Conservation (phyloP, 2,888 invertebrate species). For the Crematogaster levior region DNA sequence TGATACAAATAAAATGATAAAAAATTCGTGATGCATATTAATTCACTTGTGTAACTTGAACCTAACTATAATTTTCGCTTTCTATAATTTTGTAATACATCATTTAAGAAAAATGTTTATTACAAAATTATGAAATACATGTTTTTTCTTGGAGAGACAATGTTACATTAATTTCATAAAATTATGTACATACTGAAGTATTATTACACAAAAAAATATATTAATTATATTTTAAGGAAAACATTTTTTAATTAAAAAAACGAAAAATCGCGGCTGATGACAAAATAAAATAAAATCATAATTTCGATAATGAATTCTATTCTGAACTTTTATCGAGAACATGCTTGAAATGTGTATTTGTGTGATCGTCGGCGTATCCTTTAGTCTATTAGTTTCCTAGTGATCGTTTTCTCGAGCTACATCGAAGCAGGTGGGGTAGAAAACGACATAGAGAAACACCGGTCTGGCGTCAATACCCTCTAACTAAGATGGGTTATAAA, state of each 20-base stretch:
- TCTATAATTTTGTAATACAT: neutral
- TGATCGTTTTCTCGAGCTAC: slow-evolving; percentile 41
- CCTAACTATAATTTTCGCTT: slow-evolving; percentile 16
- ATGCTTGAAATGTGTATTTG: neutral
- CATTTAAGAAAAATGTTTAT: slow-evolving; percentile 12
- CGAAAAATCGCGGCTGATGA: neutral
- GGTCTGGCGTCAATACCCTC: slow-evolving; percentile 73
- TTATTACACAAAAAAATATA: neutral
- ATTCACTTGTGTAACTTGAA: slow-evolving; percentile 4
- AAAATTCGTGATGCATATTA: neutral
- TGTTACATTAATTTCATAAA: neutral
- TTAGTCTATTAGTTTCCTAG: neutral
- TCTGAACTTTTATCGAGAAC: slow-evolving; percentile 1
- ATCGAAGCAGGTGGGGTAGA: slow-evolving; percentile 68
- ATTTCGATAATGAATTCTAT: neutral
- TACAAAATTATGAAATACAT: neutral
- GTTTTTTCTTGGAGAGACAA: neutral
- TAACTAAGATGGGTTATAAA: slow-evolving; percentile 73
- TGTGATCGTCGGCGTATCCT: neutral
- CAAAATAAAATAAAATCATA: neutral
- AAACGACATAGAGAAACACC: slow-evolving; percentile 54
- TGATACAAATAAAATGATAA: no score
- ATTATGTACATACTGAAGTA: neutral
- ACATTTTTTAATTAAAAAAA: neutral
- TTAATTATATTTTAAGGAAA: neutral